These are phyloP conservation scores for Ctenopoma kingsleyae DNA, from an alignment of 2,797 vertebrate genomes.

Conservation along the genomic window DNA sequence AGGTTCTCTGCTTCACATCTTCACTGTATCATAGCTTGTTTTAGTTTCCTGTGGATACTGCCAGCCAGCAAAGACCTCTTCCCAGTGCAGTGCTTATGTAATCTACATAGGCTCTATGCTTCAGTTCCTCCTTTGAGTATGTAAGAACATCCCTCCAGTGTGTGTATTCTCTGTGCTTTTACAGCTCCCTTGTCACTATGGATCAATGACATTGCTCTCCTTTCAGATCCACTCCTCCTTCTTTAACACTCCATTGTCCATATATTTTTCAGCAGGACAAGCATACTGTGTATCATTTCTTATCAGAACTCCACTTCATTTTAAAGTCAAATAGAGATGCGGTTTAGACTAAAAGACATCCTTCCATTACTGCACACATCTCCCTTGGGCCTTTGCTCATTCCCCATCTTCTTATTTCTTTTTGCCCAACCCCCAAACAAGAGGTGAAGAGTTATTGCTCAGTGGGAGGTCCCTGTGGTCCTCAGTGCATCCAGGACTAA, in stretches of 20 bases:
- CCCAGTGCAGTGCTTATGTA: conserved; percentile 74
- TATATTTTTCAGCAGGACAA: conserved; percentile 19
- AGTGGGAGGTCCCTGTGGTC: conserved; percentile 54
- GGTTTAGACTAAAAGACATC: conserved; percentile 16
- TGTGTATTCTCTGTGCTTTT: conserved; percentile 64
- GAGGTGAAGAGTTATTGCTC: conserved; percentile 58
- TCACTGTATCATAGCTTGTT: conserved; percentile 22
- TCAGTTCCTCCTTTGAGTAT: conserved; percentile 65
- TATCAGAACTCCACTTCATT: conserved; percentile 10
- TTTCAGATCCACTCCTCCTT: conserved; percentile 1
- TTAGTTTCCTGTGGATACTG: conserved; percentile 39
- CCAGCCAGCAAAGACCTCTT: conserved; percentile 55
- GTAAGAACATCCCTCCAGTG: conserved; percentile 64
- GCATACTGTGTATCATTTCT: background rate
- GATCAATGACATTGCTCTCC: conserved; percentile 63
- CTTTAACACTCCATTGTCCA: conserved; percentile 31
- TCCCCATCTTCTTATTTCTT: conserved; percentile 26
- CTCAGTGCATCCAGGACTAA: conserved; percentile 39
- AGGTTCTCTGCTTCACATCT: conserved; percentile 5
- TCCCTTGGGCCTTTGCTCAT: conserved; percentile 15
- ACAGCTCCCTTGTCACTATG: conserved; percentile 68
- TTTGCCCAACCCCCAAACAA: conserved; percentile 28
- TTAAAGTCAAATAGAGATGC: conserved; percentile 19
- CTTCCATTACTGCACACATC: conserved; percentile 16
- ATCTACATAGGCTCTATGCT: conserved; percentile 68